Conservation (phyloP, 2,888 invertebrate genomes). For the Laothoe populi region DNA sequence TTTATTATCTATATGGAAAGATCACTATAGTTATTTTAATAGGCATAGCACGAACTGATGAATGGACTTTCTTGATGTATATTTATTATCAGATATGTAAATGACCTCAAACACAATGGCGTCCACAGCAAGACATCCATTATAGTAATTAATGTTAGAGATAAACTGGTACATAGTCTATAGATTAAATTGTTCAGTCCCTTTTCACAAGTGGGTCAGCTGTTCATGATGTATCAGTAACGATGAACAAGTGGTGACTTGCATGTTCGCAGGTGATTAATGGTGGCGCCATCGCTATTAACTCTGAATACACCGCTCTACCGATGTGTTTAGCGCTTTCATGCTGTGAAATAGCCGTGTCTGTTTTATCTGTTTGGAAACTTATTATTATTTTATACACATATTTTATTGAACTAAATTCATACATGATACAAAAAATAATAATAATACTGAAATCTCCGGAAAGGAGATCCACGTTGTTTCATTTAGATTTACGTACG, state of each 20-base stretch:
- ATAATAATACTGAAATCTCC: no score
- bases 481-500: no score
- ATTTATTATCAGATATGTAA: no score
- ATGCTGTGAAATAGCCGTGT: background rate
- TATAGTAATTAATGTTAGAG: no score
- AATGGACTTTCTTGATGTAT: background rate
- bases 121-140: no score
- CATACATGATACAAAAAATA: no score
- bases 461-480: no score
- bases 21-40: no score
- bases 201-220: background rate
- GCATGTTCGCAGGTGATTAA: slow-evolving; percentile 1
- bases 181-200: background rate
- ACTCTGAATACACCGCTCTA: background rate
- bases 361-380: background rate
- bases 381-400: background rate
- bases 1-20: no score
- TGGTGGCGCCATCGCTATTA: background rate
- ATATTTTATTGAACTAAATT: no score
- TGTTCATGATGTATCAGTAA: background rate
- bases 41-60: background rate
- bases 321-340: background rate
- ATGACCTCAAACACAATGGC: no score
- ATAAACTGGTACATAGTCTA: background rate
- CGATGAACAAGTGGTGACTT: slow-evolving; percentile 6